phyloP scores from a whole-genome alignment of 2,113 vertebrate species.

The Burhinus oedicnemus region DNA sequence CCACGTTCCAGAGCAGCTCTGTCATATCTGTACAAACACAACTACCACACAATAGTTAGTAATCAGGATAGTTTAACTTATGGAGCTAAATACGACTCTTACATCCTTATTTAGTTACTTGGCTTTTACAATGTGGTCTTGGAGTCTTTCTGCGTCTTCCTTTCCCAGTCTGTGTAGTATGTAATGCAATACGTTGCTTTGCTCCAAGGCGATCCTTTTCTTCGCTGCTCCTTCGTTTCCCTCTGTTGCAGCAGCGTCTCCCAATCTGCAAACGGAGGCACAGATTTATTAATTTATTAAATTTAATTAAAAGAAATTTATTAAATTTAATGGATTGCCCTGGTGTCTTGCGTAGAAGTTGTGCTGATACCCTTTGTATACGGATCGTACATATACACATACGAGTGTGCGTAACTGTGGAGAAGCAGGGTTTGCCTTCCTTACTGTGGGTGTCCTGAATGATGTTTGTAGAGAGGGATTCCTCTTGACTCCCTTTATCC shows the following conservation, averaged over 20 bases:
- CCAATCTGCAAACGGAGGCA: background rate
- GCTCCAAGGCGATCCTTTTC: background rate
- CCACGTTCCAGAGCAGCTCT: background rate
- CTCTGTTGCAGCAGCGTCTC: background rate
- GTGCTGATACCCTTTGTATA: background rate
- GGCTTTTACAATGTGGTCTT: background rate
- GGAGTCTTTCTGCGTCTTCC: background rate
- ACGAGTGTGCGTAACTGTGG: no score
- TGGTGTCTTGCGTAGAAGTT: background rate
- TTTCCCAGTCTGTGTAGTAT: background rate
- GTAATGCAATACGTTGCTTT: background rate
- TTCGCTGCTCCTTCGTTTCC: background rate
- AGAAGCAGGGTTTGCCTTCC: background rate
- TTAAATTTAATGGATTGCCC: background rate
- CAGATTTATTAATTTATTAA: no score
- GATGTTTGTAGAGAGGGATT: background rate
- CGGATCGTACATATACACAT: no score
- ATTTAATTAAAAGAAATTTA: no score
- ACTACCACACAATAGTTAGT: background rate
- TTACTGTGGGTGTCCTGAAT: background rate
- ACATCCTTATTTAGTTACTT: background rate
- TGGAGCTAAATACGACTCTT: background rate
- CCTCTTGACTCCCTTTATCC: background rate
- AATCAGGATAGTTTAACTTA: background rate
- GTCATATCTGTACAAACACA: background rate